Conservation (phyloP, 2,888 invertebrate genomes). For the Zygaena filipendulae region DNA sequence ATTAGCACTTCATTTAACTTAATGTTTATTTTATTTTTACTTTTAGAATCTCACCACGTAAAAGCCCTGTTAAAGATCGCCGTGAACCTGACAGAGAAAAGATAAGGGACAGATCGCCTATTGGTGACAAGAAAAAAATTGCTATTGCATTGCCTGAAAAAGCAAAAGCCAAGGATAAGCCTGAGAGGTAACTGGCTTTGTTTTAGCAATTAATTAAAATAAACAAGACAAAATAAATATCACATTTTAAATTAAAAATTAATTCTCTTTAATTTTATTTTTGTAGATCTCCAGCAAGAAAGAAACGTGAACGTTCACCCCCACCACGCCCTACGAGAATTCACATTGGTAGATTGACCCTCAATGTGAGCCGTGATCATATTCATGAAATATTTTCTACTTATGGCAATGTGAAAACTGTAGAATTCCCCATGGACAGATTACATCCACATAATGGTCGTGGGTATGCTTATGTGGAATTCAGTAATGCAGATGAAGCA, state of each 20-base stretch:
- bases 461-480: constrained; percentile 96
- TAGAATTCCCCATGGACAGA: constrained; percentile 92
- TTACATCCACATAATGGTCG: constrained; percentile 89
- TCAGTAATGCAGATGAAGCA: constrained; percentile 92
- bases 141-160: constrained; percentile 39
- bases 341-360: constrained; percentile 91
- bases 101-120: constrained; percentile 49
- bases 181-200: constrained; percentile 53
- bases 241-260: too few species aligned
- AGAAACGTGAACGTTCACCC: constrained; percentile 85
- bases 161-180: constrained; percentile 51
- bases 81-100: constrained; percentile 56
- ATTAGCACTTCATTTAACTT: constrained; percentile 2
- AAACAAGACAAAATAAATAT: too few species aligned
- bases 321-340: constrained; percentile 93
- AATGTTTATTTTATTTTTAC: constrained; percentile 6
- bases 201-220: too few species aligned
- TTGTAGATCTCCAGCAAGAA: constrained; percentile 72
- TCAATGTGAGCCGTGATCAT: constrained; percentile 93
- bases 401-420: constrained; percentile 85
- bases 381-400: constrained; percentile 91
- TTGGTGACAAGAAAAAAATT: constrained; percentile 53
- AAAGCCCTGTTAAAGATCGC: constrained; percentile 58
- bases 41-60: constrained; percentile 50
- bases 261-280: too few species aligned